A percentile compares a stretch with the other conserved stretches of the same genome.
phyloP scores from a whole-genome alignment of 1,140 invertebrate species.

The Orchestia grillus region DNA sequence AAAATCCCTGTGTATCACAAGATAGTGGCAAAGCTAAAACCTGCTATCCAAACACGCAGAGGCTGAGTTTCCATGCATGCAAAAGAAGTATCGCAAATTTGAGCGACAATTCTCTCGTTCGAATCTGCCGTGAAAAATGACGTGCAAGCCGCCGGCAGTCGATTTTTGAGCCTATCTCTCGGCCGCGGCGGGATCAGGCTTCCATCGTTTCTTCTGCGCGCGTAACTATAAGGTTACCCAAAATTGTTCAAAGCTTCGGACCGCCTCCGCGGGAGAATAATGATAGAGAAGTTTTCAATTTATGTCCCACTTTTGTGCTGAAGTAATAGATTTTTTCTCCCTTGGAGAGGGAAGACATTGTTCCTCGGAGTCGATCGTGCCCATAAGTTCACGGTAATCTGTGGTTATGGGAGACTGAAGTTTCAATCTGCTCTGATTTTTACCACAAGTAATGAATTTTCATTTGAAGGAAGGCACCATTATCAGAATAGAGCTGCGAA shows the following conservation, averaged over 20 bases:
- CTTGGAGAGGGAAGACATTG: background rate
- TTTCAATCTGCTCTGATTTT: background rate
- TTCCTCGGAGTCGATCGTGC: background rate
- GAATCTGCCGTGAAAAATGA: background rate
- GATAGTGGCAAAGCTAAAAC: background rate
- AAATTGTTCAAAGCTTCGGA: background rate
- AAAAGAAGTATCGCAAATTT: background rate
- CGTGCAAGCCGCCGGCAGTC: background rate
- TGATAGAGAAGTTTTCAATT: background rate
- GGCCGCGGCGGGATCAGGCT: background rate
- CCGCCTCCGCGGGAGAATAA: background rate
- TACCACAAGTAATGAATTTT: background rate
- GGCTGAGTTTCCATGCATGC: background rate
- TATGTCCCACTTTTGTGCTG: background rate
- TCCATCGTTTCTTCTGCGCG: background rate
- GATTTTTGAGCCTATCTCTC: background rate
- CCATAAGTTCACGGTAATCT: background rate
- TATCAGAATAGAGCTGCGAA: background rate
- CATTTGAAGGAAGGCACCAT: background rate
- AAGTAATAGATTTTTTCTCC: background rate
- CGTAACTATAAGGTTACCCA: background rate
- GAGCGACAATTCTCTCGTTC: background rate
- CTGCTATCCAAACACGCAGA: background rate
- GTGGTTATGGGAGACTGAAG: background rate
- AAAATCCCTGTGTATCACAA: background rate